Evolutionary conservation across 2,113 vertebrate genomes (phyloP).

Genomic region (Poicephalus gulielmi): DNA sequence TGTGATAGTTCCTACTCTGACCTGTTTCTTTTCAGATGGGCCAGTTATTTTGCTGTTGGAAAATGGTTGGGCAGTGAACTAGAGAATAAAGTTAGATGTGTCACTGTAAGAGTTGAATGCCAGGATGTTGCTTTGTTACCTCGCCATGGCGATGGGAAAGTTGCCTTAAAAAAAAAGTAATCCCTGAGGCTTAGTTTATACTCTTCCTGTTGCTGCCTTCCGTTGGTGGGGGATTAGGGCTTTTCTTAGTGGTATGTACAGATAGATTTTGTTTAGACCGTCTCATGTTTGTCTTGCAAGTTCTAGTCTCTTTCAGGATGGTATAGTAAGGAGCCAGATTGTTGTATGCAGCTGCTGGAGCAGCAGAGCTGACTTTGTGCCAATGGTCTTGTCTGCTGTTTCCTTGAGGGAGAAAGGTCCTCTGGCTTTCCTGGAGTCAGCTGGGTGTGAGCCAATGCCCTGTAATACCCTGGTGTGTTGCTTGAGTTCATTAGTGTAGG

Average conservation of each 20-base stretch:
- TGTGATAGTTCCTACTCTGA: neutral
- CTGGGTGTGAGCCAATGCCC: neutral
- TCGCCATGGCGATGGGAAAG: neutral
- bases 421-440: neutral
- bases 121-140: neutral
- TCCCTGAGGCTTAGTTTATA: neutral
- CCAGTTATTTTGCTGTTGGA: neutral
- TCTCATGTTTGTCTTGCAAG: neutral
- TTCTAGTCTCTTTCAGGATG: neutral
- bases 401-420: neutral
- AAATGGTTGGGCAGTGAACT: neutral
- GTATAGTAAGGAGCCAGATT: rapidly evolving
- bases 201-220: neutral
- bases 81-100: neutral
- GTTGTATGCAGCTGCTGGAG: rapidly evolving
- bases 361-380: neutral
- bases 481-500: neutral
- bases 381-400: neutral
- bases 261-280: neutral
- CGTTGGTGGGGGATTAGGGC: neutral
- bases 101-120: neutral
- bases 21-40: neutral
- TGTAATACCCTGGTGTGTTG: neutral
- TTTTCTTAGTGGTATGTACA: neutral
- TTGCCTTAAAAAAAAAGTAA: neutral